Conservation (phyloP, 2,888 invertebrate species). For the Tachina lurida region DNA sequence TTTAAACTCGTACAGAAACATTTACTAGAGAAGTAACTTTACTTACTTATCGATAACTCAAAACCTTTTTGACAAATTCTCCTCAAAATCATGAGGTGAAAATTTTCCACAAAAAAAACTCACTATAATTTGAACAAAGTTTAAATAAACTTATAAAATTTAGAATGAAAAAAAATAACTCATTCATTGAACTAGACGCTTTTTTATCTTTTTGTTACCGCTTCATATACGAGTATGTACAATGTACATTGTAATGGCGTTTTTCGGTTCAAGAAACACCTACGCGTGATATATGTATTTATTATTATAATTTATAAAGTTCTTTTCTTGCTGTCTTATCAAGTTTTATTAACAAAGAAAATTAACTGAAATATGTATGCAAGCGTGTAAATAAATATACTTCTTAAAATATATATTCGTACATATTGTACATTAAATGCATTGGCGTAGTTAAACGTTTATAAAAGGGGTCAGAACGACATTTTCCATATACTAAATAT, state of each 20-base stretch:
- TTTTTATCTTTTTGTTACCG: conserved; percentile 17
- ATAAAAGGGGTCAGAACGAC: too few species aligned
- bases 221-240: background rate
- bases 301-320: conserved; percentile 6
- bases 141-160: background rate
- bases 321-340: background rate
- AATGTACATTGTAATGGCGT: background rate
- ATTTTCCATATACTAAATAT: accelerated
- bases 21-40: too few species aligned
- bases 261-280: conserved; percentile 34
- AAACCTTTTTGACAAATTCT: too few species aligned
- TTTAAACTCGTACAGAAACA: too few species aligned
- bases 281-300: background rate
- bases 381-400: background rate
- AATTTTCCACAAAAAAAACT: background rate
- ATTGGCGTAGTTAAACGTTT: too few species aligned
- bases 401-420: conserved; percentile 16
- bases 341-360: conserved; percentile 10
- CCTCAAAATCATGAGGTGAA: background rate
- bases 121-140: too few species aligned
- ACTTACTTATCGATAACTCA: too few species aligned
- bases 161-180: background rate
- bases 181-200: conserved; percentile 10
- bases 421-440: background rate
- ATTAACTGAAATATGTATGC: background rate